These are phyloP conservation scores for Drosophila ananassae DNA, from an alignment of 1,140 invertebrate genomes.

Conservation along the genomic window DNA sequence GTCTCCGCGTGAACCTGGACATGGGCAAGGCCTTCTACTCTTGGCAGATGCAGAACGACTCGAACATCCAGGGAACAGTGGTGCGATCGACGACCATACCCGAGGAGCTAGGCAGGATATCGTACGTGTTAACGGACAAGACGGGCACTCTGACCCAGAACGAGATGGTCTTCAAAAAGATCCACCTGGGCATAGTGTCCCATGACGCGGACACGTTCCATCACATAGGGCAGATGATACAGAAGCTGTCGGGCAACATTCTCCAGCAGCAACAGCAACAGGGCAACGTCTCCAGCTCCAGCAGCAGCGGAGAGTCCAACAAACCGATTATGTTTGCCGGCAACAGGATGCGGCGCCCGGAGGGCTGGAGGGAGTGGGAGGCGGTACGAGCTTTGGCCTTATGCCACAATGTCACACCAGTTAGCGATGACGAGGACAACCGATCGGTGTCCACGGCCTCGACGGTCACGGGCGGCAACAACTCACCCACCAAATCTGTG, in stretches of 20 bases:
- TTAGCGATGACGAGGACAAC: constrained; percentile 90
- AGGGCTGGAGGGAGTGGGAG: constrained; percentile 93
- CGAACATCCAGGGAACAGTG: constrained; percentile 96
- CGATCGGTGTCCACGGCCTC: constrained; percentile 87
- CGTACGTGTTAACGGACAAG: constrained; percentile 98
- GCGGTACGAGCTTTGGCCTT: constrained; percentile 97
- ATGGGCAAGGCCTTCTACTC: constrained; percentile 99
- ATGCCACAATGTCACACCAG: constrained; percentile 99
- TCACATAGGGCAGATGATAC: constrained; percentile 81
- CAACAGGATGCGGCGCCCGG: constrained; percentile 87
- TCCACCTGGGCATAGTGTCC: constrained; percentile 95
- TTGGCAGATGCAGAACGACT: constrained; percentile 97
- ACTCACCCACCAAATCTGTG: constrained; percentile 83
- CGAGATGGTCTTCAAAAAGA: constrained; percentile 98
- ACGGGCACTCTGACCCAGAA: constrained; percentile 99
- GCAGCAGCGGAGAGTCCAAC: constrained; percentile 75
- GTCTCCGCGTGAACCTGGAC: constrained; percentile 98
- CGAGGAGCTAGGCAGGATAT: constrained; percentile 98
- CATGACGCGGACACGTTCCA: constrained; percentile 94
- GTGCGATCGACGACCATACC: constrained; percentile 99
- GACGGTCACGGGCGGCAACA: constrained; percentile 77
- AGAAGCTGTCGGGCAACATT: constrained; percentile 81
- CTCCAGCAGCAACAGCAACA: constrained; percentile 59
- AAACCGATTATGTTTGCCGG: constrained; percentile 77
- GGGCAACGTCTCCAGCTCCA: constrained; percentile 63